phyloP scores from a whole-genome alignment of 2,797 vertebrate species.

The Petrocephalus sullivani region DNA sequence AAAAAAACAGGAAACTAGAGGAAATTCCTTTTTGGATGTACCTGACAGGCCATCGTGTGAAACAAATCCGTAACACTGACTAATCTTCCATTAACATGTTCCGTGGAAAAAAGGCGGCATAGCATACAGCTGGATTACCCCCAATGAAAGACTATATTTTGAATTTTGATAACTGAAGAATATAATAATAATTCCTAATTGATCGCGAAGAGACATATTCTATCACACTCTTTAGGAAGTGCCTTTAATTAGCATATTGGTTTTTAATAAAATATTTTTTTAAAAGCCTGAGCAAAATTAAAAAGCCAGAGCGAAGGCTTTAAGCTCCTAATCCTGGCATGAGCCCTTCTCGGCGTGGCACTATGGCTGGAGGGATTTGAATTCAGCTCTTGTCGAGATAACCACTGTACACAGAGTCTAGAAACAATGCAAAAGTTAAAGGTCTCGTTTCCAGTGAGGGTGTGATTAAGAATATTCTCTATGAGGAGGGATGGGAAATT shows the following conservation, averaged over 20 bases:
- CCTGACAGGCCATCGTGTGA: not conserved
- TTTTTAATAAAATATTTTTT: slow-evolving; percentile 27
- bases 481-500: slow-evolving; percentile 40
- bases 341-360: slow-evolving; percentile 11
- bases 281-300: slow-evolving; percentile 34
- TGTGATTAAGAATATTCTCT: slow-evolving; percentile 34
- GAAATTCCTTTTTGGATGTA: not conserved
- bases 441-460: slow-evolving; percentile 46
- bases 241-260: slow-evolving; percentile 41
- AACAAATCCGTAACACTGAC: not conserved
- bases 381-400: slow-evolving; percentile 14
- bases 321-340: slow-evolving; percentile 30
- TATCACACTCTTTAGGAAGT: slow-evolving; percentile 48
- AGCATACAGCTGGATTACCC: slow-evolving; percentile 30
- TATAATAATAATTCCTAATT: slow-evolving; percentile 35
- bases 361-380: not conserved
- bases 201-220: slow-evolving; percentile 39
- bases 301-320: slow-evolving; percentile 30
- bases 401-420: slow-evolving; percentile 31
- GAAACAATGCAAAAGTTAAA: slow-evolving; percentile 31
- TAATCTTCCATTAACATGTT: slow-evolving; percentile 21
- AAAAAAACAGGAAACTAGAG: not conserved
- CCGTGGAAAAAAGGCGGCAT: slow-evolving; percentile 29
- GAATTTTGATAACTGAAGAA: slow-evolving; percentile 34
- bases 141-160: slow-evolving; percentile 34